These are phyloP conservation scores for Meandrusa payeni DNA, from an alignment of 2,888 invertebrate genomes.

Conservation along the genomic window DNA sequence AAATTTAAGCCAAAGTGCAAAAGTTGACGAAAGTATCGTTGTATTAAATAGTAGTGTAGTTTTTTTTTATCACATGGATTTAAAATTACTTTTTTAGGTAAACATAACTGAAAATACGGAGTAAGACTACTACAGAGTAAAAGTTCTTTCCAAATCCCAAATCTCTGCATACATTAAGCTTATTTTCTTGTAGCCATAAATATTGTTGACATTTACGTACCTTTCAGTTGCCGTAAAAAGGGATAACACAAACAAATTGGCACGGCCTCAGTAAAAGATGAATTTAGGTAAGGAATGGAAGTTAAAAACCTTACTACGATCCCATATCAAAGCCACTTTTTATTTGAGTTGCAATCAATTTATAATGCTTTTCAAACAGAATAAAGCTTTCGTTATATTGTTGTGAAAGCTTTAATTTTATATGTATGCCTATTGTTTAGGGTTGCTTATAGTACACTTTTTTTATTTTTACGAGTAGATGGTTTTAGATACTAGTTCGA, in stretches of 20 bases:
- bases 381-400: too few species aligned
- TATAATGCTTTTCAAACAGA: neutral
- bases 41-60: too few species aligned
- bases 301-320: neutral
- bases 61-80: too few species aligned
- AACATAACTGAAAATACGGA: too few species aligned
- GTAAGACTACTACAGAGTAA: slow-evolving; percentile 1
- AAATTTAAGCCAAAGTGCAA: too few species aligned
- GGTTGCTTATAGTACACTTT: too few species aligned
- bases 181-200: slow-evolving; percentile 14
- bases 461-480: too few species aligned
- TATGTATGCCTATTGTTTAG: too few species aligned
- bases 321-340: neutral
- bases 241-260: slow-evolving; percentile 16
- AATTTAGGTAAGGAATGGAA: slow-evolving; percentile 5
- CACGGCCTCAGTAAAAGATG: slow-evolving; percentile 3
- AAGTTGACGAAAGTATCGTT: too few species aligned
- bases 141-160: slow-evolving; percentile 4
- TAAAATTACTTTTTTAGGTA: neutral
- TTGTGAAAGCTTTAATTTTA: too few species aligned
- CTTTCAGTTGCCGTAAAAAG: slow-evolving; percentile 14
- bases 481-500: too few species aligned
- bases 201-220: slow-evolving; percentile 16
- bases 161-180: slow-evolving; percentile 17
- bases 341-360: neutral